Evolutionary conservation across 1,140 invertebrate genomes (phyloP), one percentile per base, ranked within the genome.

Genomic region (Hesperophylax magnus): DNA sequence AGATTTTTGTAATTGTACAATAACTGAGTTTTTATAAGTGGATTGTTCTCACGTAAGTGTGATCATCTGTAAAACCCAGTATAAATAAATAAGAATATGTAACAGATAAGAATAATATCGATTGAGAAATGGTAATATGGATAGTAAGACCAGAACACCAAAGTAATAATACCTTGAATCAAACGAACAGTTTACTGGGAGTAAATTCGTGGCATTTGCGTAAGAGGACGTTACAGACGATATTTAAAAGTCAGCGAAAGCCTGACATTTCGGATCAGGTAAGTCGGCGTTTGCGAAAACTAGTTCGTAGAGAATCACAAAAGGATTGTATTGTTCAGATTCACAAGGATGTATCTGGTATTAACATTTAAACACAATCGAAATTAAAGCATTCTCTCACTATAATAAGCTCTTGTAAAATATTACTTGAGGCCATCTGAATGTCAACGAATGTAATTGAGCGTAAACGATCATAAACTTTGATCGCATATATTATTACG

Each of bases 221-320:
- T 27, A 20, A 18, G 15, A 76, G 69, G 69, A 52, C 20, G 69
- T 11, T n/a, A 24, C 69, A 34, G 17, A 76, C 72, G 72, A 76
- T 76, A 76, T 76, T 76, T 34, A 76, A 76, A 60, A 60, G 54
- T 58, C 72, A 76, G 72, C 56, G 53, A 76, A 76, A 76, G 72
- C 54, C 54, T 76, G 72, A 31, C 72, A 76, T 76, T 76, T 76
- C 18, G 27, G 20, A 8, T 22, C n/a, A 72, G 24, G 65, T n/a
- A 47, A 22, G n/a, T 15, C n/a, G 69, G 47, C 53, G 54, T 34
- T 39, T 22, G 27, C 39, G 18, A 53, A 65, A 65, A 72, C 69
- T 72, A 72, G 69, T 72, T 72, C 22, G 18, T 24, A 72, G 56
- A 54, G 69, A 20, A 54, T 24, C 20, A 24, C 69, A 18, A 24